phyloP scores from a whole-genome alignment of 2,797 vertebrate species.

The Hafferia zeledoni region DNA sequence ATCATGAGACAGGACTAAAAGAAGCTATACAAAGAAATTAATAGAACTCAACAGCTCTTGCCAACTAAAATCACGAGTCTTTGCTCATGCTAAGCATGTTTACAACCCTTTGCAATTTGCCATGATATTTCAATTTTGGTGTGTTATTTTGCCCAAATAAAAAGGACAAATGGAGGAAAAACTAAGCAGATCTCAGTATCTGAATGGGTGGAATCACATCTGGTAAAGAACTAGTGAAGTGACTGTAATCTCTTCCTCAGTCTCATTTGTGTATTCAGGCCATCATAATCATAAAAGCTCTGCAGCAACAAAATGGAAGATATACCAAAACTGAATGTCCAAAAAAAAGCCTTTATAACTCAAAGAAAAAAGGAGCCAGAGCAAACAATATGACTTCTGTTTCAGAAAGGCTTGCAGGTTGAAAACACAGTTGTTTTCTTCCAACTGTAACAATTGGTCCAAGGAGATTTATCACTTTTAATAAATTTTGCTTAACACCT shows the following conservation, averaged over 20 bases:
- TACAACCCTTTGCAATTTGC: not conserved
- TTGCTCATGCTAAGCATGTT: not conserved
- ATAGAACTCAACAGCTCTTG: conserved; percentile 9
- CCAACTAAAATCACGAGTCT: not conserved
- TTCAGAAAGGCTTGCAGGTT: not conserved
- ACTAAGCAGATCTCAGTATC: not conserved
- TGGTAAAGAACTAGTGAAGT: not conserved
- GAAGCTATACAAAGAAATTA: conserved; percentile 4
- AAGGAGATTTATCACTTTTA: not conserved
- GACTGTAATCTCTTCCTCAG: not conserved
- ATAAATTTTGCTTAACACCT: not conserved
- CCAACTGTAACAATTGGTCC: not conserved
- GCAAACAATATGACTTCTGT: not conserved
- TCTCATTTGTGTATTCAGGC: not conserved
- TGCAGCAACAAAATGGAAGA: not conserved
- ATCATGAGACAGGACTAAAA: conserved; percentile 23
- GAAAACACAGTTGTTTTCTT: not conserved
- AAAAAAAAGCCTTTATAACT: not conserved
- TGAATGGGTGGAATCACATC: not conserved
- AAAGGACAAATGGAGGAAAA: not conserved
- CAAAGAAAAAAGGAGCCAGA: not conserved
- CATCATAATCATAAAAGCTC: not conserved
- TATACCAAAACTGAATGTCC: not conserved
- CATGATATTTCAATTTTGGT: not conserved
- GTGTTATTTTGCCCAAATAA: not conserved